Evolutionary conservation across 2,113 vertebrate genomes (phyloP).

Genomic region (Hippocampus comes): DNA sequence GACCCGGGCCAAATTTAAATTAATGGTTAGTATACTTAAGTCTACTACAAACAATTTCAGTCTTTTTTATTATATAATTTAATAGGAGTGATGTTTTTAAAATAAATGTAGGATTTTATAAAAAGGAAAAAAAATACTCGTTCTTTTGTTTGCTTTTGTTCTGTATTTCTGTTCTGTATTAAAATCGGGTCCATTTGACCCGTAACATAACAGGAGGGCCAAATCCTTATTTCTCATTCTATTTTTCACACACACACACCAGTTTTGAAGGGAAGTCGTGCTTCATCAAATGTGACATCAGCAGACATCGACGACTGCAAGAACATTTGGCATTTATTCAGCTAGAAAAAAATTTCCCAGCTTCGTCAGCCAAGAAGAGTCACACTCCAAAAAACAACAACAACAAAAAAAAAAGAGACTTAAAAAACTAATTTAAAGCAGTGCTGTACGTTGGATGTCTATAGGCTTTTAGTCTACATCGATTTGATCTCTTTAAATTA

Average conservation of each 20-base stretch:
- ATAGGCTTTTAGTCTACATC: conserved; percentile 74
- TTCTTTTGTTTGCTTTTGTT: too few species aligned
- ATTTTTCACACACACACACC: background rate
- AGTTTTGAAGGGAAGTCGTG: background rate
- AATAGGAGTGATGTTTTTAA: background rate
- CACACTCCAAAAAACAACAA: conserved; percentile 38
- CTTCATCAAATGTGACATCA: background rate
- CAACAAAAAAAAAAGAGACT: conserved; percentile 38
- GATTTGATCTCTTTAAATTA: conserved; percentile 73
- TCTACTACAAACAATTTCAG: too few species aligned
- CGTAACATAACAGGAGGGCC: background rate
- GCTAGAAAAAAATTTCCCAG: conserved; percentile 50
- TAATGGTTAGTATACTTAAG: too few species aligned
- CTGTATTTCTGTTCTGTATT: background rate
- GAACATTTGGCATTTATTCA: conserved; percentile 42
- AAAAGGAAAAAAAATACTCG: too few species aligned
- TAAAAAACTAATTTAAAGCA: conserved; percentile 41
- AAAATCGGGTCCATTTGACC: too few species aligned
- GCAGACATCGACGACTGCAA: background rate
- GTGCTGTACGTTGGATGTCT: conserved; percentile 75
- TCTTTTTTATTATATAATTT: too few species aligned
- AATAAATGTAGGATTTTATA: too few species aligned
- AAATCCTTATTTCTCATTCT: background rate
- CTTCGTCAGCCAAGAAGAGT: conserved; percentile 36
- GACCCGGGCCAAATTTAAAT: too few species aligned